Evolutionary conservation across 2,797 vertebrate species (phyloP), one percentile per base, ranked within the genome.

Genomic region (Lacerta bilineata): DNA sequence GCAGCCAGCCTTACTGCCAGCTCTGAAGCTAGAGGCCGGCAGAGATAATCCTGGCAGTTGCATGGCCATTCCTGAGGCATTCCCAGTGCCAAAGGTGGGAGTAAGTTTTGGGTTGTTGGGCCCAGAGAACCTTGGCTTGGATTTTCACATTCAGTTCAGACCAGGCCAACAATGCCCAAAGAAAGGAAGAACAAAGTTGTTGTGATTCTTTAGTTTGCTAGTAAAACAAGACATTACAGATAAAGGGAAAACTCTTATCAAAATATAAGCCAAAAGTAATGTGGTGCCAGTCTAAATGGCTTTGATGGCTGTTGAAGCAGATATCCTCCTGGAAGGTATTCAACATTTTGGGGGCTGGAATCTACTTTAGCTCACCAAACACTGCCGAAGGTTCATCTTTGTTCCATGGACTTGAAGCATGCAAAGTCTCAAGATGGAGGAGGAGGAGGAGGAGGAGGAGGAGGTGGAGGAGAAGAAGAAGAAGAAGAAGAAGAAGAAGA

Each of bases 351-450:
- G 46, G 68, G 71, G 39, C 11, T 61, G 78, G 43, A 80, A 87
- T 72, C 86, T 74, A 15, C 41, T 80, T 80, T 33, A 25, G 72
- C 78, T 87, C 81, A 41, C 33, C 33, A 81, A 78, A 61, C 46
- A 43, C 68, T 80, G 80, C 61, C 78, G 72, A 80, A 80, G 46
- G 61, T 80, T 80, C 61, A 81, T 87, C 46, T 41, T 41, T 87
- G 25, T 64, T 46, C 78, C 61, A 43, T 87, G 86, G 46, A 36
- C 68, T 23, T 23, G 33, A 80, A n/a, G 27, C 33, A 5, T 33
- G 68, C 25, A n/a, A 68, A 59, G 46, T 5, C 61, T 87, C 27
- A 39, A 72, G 77, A 80, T 3, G 27, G 46, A 33, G 33, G 33
- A 33, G 33, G 33, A 33, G 33, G 33, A 33, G 33, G 33, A 33